A percentile compares a stretch with the other conserved stretches of the same genome.
Evolutionary conservation across 2,888 invertebrate genomes (phyloP).

Genomic region (Petrophora chlorosata): DNA sequence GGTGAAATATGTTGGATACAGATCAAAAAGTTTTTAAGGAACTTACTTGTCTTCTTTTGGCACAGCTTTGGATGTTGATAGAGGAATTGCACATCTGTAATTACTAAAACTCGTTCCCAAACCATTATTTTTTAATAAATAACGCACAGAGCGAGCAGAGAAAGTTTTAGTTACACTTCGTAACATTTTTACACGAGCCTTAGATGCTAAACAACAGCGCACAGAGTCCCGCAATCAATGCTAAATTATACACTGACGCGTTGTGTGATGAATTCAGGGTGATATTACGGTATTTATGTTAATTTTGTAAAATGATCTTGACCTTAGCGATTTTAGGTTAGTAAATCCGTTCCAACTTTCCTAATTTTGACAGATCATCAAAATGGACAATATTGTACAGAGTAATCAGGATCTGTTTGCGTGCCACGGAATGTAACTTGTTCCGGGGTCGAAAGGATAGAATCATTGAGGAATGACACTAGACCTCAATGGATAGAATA

Average conservation of each 20-base stretch:
- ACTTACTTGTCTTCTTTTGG: constrained; percentile 74
- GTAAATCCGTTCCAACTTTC: constrained; percentile 15
- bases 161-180: constrained; percentile 65
- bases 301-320: constrained; percentile 5
- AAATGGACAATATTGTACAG: neutral
- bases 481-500: no score
- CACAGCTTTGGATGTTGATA: constrained; percentile 66
- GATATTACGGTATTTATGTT: constrained; percentile 5
- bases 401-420: no score
- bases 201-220: neutral
- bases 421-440: no score
- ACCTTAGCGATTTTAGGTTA: constrained; percentile 22
- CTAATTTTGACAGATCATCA: constrained; percentile 6
- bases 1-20: neutral
- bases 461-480: no score
- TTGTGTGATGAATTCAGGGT: neutral
- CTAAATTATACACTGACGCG: constrained; percentile 21
- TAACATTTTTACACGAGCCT: constrained; percentile 50
- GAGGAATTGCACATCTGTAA: constrained; percentile 53
- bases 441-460: no score
- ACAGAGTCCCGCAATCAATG: neutral
- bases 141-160: constrained; percentile 47
- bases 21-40: constrained; percentile 1
- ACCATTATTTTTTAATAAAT: constrained; percentile 55
- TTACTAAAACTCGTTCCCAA: constrained; percentile 59